Evolutionary conservation across 2,113 vertebrate genomes (phyloP).

Genomic region (Eurystomus gularis): DNA sequence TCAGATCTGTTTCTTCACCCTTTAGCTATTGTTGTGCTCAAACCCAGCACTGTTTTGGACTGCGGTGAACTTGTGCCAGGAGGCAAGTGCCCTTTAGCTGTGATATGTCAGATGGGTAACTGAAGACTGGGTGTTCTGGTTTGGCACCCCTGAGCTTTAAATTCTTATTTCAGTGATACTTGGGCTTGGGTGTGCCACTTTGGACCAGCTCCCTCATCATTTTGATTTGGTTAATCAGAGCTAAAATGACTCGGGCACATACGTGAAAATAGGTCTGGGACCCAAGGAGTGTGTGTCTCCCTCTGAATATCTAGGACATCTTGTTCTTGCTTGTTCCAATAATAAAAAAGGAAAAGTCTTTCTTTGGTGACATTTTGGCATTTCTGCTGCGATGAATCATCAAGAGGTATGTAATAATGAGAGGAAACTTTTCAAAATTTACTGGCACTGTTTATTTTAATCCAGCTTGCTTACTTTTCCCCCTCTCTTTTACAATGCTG

Average conservation of each 20-base stretch:
- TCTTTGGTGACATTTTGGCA: conserved; percentile 57
- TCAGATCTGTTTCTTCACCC: background rate
- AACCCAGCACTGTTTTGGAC: background rate
- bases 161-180: background rate
- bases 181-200: conserved; percentile 35
- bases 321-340: conserved; percentile 33
- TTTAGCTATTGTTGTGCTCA: background rate
- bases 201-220: background rate
- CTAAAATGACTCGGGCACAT: background rate
- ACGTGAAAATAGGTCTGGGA: background rate
- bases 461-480: conserved; percentile 32
- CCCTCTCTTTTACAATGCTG: background rate
- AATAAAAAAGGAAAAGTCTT: conserved; percentile 32
- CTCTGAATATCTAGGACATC: conserved; percentile 12
- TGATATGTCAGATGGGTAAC: background rate
- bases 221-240: background rate
- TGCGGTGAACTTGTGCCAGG: background rate
- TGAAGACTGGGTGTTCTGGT: background rate
- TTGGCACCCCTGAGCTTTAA: background rate
- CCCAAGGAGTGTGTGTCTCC: background rate
- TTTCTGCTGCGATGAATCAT: conserved; percentile 49
- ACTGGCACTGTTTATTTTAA: conserved; percentile 50
- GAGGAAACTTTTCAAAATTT: conserved; percentile 56
- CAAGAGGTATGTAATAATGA: background rate
- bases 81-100: background rate